Percentiles rank a stretch among this genome's conserved stretches.
Evolutionary conservation across 2,113 vertebrate genomes (phyloP).

Genomic region (Cyanistes caeruleus): DNA sequence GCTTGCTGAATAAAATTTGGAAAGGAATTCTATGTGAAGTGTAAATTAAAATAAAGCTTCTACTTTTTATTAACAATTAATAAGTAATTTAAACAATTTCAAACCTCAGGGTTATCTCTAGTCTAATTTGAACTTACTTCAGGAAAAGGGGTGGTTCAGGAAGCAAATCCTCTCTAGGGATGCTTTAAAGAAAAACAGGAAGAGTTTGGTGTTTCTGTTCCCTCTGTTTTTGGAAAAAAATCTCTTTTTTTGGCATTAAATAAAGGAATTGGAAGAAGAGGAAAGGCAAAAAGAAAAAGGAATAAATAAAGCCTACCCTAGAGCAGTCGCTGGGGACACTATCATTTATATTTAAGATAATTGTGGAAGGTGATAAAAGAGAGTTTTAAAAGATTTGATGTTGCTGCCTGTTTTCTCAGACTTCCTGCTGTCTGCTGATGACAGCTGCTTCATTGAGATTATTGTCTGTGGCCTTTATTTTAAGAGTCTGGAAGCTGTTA

Average conservation of each 20-base stretch:
- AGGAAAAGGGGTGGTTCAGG: background rate
- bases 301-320: background rate
- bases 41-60: background rate
- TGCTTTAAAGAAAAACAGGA: background rate
- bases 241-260: background rate
- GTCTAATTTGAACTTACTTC: background rate
- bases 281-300: too few relatives aligned
- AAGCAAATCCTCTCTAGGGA: background rate
- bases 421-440: background rate
- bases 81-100: background rate
- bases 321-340: background rate
- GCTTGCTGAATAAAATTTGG: background rate
- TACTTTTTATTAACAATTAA: background rate
- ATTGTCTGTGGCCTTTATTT: background rate
- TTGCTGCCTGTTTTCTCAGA: background rate
- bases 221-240: background rate
- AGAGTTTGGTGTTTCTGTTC: accelerated
- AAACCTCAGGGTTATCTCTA: background rate
- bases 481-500: background rate
- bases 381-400: background rate
- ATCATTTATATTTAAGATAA: background rate
- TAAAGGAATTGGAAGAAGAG: background rate
- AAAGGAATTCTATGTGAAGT: background rate
- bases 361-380: background rate
- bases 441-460: background rate